Evolutionary conservation across 2,113 vertebrate genomes (phyloP).

Genomic region (Aptenodytes forsteri): DNA sequence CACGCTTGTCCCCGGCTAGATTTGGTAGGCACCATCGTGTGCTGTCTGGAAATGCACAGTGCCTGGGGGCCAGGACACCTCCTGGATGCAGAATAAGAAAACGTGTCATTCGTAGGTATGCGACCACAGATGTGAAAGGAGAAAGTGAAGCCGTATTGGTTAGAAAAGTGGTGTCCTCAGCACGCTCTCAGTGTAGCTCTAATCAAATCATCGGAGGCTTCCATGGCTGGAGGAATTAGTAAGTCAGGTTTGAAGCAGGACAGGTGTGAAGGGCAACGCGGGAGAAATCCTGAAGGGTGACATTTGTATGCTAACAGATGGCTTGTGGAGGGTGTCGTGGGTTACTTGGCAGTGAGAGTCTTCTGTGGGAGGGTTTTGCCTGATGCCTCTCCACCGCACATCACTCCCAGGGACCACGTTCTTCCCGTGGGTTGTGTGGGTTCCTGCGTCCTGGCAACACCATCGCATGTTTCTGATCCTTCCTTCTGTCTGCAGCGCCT

Average conservation of each 20-base stretch:
- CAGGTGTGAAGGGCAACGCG: neutral
- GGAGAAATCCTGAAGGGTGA: neutral
- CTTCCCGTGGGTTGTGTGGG: neutral
- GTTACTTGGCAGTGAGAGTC: neutral
- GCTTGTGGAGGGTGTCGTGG: neutral
- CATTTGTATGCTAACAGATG: neutral
- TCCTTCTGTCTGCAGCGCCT: fast-evolving
- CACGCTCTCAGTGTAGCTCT: neutral
- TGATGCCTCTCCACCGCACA: fast-evolving
- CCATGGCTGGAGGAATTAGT: neutral
- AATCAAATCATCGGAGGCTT: neutral
- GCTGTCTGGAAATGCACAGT: neutral
- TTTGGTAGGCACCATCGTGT: neutral
- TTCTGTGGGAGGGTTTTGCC: neutral
- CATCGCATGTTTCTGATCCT: fast-evolving
- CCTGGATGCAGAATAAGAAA: neutral
- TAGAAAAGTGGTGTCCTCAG: neutral
- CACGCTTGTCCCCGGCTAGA: neutral
- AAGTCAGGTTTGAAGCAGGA: neutral
- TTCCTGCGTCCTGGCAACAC: neutral
- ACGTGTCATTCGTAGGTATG: neutral
- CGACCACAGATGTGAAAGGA: neutral
- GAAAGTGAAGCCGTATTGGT: neutral
- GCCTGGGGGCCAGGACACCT: neutral
- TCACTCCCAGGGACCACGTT: neutral